phyloP scores from a whole-genome alignment of 2,113 vertebrate species.

The Crotalus tigris region DNA sequence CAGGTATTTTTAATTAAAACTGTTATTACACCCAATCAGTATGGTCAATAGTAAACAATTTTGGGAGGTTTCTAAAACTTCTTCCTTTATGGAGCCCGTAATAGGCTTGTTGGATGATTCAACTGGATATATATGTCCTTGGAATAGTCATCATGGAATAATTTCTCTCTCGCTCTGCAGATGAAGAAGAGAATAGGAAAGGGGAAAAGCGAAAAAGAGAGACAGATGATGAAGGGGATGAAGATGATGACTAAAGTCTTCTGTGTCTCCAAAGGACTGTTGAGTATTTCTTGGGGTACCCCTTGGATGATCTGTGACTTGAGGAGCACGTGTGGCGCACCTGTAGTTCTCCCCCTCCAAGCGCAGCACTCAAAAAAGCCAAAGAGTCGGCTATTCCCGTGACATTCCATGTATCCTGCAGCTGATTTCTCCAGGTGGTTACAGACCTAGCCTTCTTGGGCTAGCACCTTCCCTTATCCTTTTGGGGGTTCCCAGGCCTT shows the following conservation, averaged over 20 bases:
- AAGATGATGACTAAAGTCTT: constrained; percentile 78
- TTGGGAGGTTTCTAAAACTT: not conserved
- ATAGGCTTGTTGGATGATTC: not conserved
- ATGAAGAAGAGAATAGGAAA: constrained; percentile 74
- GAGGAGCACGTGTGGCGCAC: constrained; percentile 57
- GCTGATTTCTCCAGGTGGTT: constrained; percentile 73
- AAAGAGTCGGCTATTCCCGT: constrained; percentile 78
- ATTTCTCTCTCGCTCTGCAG: constrained; percentile 42
- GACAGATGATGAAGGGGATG: constrained; percentile 83
- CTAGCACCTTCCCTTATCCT: constrained; percentile 85
- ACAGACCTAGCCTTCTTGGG: constrained; percentile 72
- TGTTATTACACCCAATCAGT: not conserved
- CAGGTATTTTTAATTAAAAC: not conserved
- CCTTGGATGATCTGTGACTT: constrained; percentile 73
- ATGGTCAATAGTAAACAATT: not conserved
- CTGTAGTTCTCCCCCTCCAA: constrained; percentile 57
- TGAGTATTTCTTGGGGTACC: constrained; percentile 81
- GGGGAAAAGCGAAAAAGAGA: constrained; percentile 91
- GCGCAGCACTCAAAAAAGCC: constrained; percentile 68
- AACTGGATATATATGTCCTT: not conserved
- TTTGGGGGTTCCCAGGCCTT: constrained; percentile 75
- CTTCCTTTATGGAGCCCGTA: not conserved
- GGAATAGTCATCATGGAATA: not conserved
- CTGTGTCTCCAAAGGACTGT: constrained; percentile 70
- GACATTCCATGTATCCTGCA: constrained; percentile 83